Base-by-base conservation (phyloP, 2,888 invertebrate species). In the Drosophila rubida region DNA sequence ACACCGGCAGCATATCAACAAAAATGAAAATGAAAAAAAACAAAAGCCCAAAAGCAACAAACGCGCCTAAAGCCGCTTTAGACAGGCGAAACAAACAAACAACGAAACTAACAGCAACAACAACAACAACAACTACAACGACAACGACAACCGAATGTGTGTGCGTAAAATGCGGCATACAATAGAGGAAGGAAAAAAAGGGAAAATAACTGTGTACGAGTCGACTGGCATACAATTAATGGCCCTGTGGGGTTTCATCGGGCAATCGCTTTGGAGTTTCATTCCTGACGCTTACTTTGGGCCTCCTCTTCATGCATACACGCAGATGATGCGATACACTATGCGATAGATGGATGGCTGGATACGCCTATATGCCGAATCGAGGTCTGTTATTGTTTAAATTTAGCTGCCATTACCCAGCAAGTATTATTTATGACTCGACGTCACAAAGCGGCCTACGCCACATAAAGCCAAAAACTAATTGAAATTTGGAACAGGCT, bases 161-260 rank as follows among this genome's bases (percentile, higher is more conserved):
- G 48, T 45, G 57, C 44, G 59, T 42, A 49, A 54, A 23, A n/a
- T 41, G 45, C 35, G 50, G 54, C 74, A 74, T 41, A 85, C 57
- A 71, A 74, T 66, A 42, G 44, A 63, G 45, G 57, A 27, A 65
- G 46, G 53, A 54, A 45, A 49, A 61, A 49, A 60, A 59, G 41
- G 48, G 13, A 60, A 30, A 61, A 39, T 14, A 35, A 42, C 50
- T 50, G 41, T 68, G 54, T 78, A 78, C 35, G 35, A 37, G 35
- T 37, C 35, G 81, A 69, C 81, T 55, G 75, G 62, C 85, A 74
- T 65, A 88, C 88, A 84, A 84, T 88, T 84, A 87, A 88, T 84
- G 88, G 84, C 80, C 76, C 87, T 87, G 78, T 80, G 86, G 88
- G 88, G 87, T 84, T 88, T 88, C 85, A 57, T 65, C 64, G 75